Conservation (phyloP, 1,140 invertebrate species). For the Caenorhabditis remanei region DNA sequence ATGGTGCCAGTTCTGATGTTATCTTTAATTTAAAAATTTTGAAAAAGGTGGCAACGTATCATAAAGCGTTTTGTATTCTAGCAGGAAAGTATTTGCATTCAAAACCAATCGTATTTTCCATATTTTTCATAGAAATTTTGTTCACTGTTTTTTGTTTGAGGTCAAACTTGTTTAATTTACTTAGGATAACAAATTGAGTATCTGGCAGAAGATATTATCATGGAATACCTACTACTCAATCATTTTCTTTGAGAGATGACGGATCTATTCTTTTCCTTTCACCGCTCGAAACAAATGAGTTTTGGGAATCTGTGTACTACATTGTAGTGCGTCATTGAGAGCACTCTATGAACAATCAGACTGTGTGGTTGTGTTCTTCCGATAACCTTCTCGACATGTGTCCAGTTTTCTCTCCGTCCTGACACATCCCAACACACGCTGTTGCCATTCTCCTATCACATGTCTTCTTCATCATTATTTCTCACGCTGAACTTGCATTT, state of each 20-base stretch:
- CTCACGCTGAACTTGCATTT: constrained; percentile 25
- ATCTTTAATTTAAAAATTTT: neutral
- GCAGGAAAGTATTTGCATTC: no score
- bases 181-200: no score
- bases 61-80: no score
- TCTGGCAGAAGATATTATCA: no score
- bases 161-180: no score
- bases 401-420: neutral
- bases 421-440: constrained; percentile 2
- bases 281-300: no score
- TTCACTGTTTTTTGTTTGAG: no score
- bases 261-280: no score
- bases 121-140: no score
- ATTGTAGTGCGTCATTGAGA: neutral
- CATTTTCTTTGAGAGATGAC: no score
- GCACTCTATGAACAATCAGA: constrained; percentile 10
- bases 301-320: neutral
- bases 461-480: constrained; percentile 11
- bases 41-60: neutral
- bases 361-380: neutral
- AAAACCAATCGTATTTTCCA: no score
- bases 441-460: constrained; percentile 45
- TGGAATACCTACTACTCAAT: no score
- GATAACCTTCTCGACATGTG: constrained; percentile 17
- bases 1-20: neutral